Percentiles rank a stretch among this genome's conserved stretches.
phyloP scores from a whole-genome alignment of 2,797 vertebrate genomes.

The Sebastes iracundus region DNA sequence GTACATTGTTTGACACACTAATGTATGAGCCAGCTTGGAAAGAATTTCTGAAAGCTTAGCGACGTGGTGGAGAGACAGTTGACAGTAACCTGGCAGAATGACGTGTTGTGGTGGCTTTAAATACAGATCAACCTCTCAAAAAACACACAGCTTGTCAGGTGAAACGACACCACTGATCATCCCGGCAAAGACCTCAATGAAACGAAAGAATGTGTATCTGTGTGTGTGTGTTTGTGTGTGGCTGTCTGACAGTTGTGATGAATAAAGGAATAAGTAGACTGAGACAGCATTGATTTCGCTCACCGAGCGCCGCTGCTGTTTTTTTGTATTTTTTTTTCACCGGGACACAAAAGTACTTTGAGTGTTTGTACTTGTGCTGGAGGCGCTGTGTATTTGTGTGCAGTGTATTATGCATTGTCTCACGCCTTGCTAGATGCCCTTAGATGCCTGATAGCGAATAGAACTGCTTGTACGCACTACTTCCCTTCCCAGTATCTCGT shows the following conservation, averaged over 20 bases:
- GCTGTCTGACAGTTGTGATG: slow-evolving; percentile 41
- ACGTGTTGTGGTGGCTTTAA: slow-evolving; percentile 33
- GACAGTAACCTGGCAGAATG: slow-evolving; percentile 47
- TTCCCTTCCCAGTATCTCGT: slow-evolving; percentile 9
- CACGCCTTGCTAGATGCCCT: slow-evolving; percentile 24
- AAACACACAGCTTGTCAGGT: slow-evolving; percentile 56
- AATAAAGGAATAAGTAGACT: slow-evolving; percentile 44
- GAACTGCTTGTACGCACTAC: slow-evolving; percentile 21
- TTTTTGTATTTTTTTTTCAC: neutral
- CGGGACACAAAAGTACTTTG: slow-evolving; percentile 18
- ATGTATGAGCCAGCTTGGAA: slow-evolving; percentile 56
- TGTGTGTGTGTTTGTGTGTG: slow-evolving; percentile 9
- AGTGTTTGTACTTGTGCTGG: slow-evolving; percentile 28
- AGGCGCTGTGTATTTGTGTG: slow-evolving; percentile 26
- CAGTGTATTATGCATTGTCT: slow-evolving; percentile 50
- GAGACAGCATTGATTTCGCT: slow-evolving; percentile 37
- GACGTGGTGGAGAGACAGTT: slow-evolving; percentile 25
- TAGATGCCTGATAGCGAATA: slow-evolving; percentile 50
- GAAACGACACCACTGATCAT: slow-evolving; percentile 45
- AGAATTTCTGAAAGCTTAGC: slow-evolving; percentile 56
- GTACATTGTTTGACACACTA: slow-evolving; percentile 42
- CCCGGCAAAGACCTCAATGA: slow-evolving; percentile 18
- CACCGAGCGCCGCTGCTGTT: neutral
- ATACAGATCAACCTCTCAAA: slow-evolving; percentile 39
- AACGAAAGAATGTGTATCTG: slow-evolving; percentile 1